Percentiles rank a stretch among this genome's conserved stretches.
Conservation (phyloP, 1,140 invertebrate species). For the Manduca sexta region DNA sequence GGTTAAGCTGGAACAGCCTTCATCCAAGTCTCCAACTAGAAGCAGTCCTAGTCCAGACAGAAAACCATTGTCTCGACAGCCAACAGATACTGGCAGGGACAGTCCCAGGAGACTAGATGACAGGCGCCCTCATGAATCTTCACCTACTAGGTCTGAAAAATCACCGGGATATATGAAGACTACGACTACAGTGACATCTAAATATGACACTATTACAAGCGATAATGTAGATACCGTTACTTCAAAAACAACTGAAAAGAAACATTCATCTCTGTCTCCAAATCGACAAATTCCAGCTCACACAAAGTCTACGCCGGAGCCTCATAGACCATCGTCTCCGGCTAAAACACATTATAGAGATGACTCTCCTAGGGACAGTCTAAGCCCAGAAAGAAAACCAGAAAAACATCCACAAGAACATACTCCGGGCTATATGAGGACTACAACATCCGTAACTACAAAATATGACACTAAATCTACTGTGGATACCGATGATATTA, state of each 20-base stretch:
- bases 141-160: conserved; percentile 9
- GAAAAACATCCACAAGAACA: not conserved
- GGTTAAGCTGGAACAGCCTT: not conserved
- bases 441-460: conserved; percentile 2
- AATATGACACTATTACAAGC: conserved; percentile 7
- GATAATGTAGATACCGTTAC: too few species aligned
- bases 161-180: conserved; percentile 12
- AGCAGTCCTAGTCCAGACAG: conserved; percentile 1
- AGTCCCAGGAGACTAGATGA: not conserved
- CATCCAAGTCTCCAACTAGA: conserved; percentile 4
- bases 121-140: conserved; percentile 1
- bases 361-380: not conserved
- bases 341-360: not conserved
- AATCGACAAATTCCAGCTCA: not conserved
- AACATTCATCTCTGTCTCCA: not conserved
- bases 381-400: conserved; percentile 2
- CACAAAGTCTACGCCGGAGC: not conserved
- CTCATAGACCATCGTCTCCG: not conserved
- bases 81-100: not conserved
- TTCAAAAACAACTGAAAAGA: not conserved
- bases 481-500: not conserved
- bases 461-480: not conserved
- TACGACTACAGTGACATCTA: conserved; percentile 10
- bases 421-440: conserved; percentile 6
- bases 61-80: not conserved